Evolutionary conservation across 2,113 vertebrate species (phyloP).

Genomic region (Pluvialis apricaria): DNA sequence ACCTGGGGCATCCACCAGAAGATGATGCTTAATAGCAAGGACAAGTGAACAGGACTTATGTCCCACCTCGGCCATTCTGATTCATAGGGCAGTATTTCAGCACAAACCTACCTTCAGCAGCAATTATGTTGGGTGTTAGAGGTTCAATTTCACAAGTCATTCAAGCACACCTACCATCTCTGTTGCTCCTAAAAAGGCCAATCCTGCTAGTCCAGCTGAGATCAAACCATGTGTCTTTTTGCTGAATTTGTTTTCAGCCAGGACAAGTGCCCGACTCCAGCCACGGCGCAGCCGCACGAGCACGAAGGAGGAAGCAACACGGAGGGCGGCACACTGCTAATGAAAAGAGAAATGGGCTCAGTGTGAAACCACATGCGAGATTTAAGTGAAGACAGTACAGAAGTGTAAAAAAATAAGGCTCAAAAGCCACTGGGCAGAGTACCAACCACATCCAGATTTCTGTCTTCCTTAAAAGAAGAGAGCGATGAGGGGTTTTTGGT

Average conservation of each 20-base stretch:
- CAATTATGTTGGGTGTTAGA: not conserved
- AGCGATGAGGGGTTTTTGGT: not conserved
- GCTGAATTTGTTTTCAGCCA: not conserved
- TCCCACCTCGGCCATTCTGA: not conserved
- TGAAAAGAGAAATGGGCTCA: not conserved
- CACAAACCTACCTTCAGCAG: not conserved
- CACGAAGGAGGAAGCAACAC: not conserved
- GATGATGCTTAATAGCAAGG: not conserved
- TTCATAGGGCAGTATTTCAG: not conserved
- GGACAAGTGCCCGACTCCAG: not conserved
- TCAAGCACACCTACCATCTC: not conserved
- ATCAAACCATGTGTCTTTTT: not conserved
- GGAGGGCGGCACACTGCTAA: not conserved
- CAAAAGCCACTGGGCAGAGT: not conserved
- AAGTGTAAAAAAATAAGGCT: not conserved
- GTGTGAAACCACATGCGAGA: not conserved
- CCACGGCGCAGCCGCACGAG: fast-evolving
- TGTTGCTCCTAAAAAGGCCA: not conserved
- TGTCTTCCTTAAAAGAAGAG: not conserved
- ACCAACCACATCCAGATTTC: not conserved
- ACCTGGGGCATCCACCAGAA: not conserved
- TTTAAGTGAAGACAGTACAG: not conserved
- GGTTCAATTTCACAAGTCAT: not conserved
- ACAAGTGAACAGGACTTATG: fast-evolving
- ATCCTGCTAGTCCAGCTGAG: not conserved